Base-by-base conservation (phyloP, 2,888 invertebrate genomes). In the Drosophila demipolita region DNA sequence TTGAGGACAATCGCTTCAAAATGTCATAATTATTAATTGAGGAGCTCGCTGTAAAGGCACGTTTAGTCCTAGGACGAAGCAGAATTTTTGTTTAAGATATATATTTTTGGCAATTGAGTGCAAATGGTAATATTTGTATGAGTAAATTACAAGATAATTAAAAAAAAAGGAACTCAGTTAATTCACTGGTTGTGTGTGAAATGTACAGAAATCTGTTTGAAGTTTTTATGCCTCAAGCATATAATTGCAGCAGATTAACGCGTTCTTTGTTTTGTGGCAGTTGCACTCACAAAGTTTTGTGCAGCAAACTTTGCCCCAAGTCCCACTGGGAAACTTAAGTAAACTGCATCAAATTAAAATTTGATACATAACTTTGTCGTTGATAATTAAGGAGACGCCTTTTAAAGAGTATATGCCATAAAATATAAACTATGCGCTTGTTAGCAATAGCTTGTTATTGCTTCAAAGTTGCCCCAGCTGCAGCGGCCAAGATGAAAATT, bases 341-440 rank as follows among this genome's bases (percentile, higher is more conserved):
- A 80, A 83, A 87, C 80, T 84, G 82, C 85, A 84, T 72, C 68
- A 70, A 87, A 75, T 82, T 83, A 58, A 82, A 77, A 74, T 76
- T 75, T 73, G 57, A 63, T 58, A 52, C 54, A 60, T 42, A 83
- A 82, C 68, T 84, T 84, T 60, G 59, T 29, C 59, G 53, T 58
- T 55, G 69, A 70, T 60, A 50, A 67, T 49, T 67, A 48, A 29
- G 73, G 50, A 26, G 36, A 50, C 52, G 48, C 64, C 49, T 60
- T 17, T 17, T 40, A 65, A 50, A 17, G 63, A 66, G 58, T 15
- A 55, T 33, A 58, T 58, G 66, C 50, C 57, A 75, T 76, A 70
- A 71, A 7, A 20, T 42, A 72, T 84, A 67, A 82, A 82, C 78
- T 72, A 82, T 85, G 78, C 73, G 82, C 82, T 70, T 80, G 78